These are phyloP conservation scores for Biston stratarius DNA, from an alignment of 2,888 invertebrate species.

Conservation along the genomic window DNA sequence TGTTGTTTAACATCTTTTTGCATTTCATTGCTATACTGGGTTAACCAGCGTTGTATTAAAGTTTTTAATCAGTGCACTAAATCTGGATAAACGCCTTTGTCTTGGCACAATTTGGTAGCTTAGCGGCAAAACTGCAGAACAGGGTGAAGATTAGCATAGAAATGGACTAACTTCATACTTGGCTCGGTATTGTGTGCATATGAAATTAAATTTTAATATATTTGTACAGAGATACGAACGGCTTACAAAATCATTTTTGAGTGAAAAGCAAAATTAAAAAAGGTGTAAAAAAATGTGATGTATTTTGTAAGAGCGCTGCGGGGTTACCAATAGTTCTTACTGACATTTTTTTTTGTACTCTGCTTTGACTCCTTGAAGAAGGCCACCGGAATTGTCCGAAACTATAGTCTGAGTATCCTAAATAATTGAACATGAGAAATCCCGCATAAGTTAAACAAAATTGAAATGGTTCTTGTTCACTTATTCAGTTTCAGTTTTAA, in stretches of 20 bases:
- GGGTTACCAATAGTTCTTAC: no score
- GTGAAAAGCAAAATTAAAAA: no score
- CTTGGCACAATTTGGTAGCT: conserved; percentile 36
- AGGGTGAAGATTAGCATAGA: conserved; percentile 46
- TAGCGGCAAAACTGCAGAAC: conserved; percentile 42
- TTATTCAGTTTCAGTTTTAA: no score
- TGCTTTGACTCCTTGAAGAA: no score
- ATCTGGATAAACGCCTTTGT: conserved; percentile 29
- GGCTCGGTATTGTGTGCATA: conserved; percentile 17
- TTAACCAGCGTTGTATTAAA: conserved; percentile 8
- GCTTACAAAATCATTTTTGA: background rate
- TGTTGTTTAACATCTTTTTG: background rate
- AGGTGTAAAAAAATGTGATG: no score
- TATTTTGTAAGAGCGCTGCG: no score
- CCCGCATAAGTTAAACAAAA: no score
- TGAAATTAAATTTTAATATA: conserved; percentile 24
- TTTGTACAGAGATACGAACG: background rate
- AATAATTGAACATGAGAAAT: no score
- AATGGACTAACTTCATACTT: conserved; percentile 41
- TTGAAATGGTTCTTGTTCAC: no score
- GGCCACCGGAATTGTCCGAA: no score
- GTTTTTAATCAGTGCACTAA: conserved; percentile 33
- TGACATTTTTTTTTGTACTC: no score
- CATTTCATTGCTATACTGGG: conserved; percentile 1
- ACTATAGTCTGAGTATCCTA: no score